phyloP scores from a whole-genome alignment of 2,797 vertebrate species.

The Gallirallus australis region DNA sequence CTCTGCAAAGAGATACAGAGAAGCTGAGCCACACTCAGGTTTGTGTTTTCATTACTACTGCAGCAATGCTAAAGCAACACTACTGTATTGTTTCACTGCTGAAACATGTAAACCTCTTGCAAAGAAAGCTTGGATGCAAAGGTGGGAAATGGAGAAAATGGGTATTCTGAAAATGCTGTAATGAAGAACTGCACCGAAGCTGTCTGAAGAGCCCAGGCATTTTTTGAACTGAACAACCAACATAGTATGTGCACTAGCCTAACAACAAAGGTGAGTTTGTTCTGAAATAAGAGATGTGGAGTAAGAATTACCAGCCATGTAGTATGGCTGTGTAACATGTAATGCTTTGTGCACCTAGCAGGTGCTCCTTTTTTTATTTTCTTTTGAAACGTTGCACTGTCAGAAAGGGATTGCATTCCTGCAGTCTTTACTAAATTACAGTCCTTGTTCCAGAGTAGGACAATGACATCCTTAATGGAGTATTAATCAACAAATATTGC shows the following conservation, averaged over 20 bases:
- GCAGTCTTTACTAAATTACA: background rate
- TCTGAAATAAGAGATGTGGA: background rate
- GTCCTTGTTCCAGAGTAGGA: background rate
- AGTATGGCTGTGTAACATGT: fast-evolving
- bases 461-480: background rate
- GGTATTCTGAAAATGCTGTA: background rate
- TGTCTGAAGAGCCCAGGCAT: background rate
- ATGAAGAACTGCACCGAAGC: background rate
- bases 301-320: background rate
- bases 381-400: background rate
- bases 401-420: background rate
- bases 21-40: background rate
- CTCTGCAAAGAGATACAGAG: background rate
- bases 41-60: background rate
- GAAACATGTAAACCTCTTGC: background rate
- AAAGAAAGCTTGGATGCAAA: background rate
- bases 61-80: background rate
- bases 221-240: background rate
- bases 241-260: background rate
- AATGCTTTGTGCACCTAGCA: background rate
- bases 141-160: background rate
- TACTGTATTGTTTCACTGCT: background rate
- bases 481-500: background rate
- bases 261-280: background rate
- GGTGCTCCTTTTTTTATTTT: background rate